Evolutionary conservation across 2,113 vertebrate genomes (phyloP).

Genomic region (Conger conger): DNA sequence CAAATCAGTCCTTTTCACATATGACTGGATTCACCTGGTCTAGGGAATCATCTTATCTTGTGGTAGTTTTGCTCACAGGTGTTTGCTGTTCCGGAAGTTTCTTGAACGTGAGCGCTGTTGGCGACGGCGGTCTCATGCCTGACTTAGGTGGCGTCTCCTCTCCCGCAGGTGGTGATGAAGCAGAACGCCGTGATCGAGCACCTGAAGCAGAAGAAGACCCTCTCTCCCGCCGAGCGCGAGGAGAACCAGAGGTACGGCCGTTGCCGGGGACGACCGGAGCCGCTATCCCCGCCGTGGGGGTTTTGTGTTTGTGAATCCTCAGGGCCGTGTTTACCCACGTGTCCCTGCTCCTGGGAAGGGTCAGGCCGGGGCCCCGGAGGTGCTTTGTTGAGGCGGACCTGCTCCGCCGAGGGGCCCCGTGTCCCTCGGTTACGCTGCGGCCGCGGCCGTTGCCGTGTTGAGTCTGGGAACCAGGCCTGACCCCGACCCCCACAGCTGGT

Average conservation of each 20-base stretch:
- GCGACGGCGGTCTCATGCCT: not conserved
- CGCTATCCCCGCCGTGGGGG: not conserved
- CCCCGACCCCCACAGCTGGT: constrained; percentile 53
- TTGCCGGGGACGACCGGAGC: no score
- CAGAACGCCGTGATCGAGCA: constrained; percentile 95
- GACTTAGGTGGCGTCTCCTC: not conserved
- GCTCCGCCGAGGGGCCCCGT: not conserved
- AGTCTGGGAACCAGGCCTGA: constrained; percentile 43
- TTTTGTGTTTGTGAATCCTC: not conserved
- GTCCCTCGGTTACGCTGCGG: constrained; percentile 32
- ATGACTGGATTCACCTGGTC: no score
- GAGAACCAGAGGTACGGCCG: constrained; percentile 88
- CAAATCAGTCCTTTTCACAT: no score
- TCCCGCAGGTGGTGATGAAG: constrained; percentile 88
- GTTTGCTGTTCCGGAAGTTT: no score
- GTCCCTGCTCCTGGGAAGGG: not conserved
- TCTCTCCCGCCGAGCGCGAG: constrained; percentile 90
- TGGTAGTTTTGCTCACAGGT: no score
- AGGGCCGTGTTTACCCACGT: constrained; percentile 4
- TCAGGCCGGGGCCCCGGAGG: not conserved
- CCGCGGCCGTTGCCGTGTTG: constrained; percentile 28
- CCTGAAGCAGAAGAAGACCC: constrained; percentile 94
- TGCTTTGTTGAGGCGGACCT: not conserved
- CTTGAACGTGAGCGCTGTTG: no score
- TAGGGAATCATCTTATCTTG: no score